Conservation (phyloP, 2,113 vertebrate species). For the Mormyrus iriodes region DNA sequence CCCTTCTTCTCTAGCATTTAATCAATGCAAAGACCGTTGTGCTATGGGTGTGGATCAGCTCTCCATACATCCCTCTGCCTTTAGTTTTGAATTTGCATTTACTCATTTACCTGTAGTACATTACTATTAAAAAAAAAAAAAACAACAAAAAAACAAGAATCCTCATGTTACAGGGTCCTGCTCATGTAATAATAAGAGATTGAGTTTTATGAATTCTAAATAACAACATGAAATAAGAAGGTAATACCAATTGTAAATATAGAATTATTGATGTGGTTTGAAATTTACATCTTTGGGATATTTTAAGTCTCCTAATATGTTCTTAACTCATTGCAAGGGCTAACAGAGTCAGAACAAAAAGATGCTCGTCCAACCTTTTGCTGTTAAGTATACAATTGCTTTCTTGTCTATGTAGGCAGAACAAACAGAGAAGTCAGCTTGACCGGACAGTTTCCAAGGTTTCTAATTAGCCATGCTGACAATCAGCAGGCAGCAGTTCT, state of each 20-base stretch:
- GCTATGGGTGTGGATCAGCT: not conserved
- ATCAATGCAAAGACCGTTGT: not conserved
- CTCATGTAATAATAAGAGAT: not conserved
- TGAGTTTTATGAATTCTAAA: not conserved
- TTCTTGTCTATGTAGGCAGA: not conserved
- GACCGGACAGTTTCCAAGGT: not conserved
- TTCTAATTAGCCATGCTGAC: not conserved
- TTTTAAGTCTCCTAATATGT: not conserved
- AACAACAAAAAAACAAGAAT: not conserved
- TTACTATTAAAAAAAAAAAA: not conserved
- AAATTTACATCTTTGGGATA: not conserved
- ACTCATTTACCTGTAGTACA: not conserved
- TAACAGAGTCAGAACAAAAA: not conserved
- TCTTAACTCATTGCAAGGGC: not conserved
- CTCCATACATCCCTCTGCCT: not conserved
- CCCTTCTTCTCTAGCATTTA: not conserved
- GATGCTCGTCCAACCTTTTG: not conserved
- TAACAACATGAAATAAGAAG: not conserved
- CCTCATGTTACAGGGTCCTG: not conserved
- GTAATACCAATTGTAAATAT: not conserved
- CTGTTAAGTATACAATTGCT: not conserved
- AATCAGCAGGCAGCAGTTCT: not conserved
- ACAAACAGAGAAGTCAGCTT: constrained; percentile 2
- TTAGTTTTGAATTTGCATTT: not conserved
- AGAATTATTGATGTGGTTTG: not conserved